Evolutionary conservation across 2,797 vertebrate genomes (phyloP).

Genomic region (Argentina silus): DNA sequence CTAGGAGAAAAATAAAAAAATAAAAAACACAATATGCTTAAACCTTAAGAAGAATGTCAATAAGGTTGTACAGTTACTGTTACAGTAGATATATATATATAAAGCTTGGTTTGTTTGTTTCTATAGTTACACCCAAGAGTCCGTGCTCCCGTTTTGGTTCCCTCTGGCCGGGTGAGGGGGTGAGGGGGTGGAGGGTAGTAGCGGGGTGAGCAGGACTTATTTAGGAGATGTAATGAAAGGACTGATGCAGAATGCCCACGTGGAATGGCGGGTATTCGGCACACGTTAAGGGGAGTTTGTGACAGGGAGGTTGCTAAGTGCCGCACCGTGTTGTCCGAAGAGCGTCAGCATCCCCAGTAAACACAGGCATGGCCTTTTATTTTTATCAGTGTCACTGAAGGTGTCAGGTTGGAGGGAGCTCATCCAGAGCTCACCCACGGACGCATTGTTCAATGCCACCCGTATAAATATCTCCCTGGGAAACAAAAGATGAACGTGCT

Average conservation of each 20-base stretch:
- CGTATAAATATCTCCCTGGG: constrained; percentile 23
- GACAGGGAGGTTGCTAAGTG: constrained; percentile 62
- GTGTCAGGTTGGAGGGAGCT: constrained; percentile 28
- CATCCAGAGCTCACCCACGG: not conserved
- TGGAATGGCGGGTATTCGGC: constrained; percentile 75
- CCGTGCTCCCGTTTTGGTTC: constrained; percentile 63
- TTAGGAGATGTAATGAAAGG: constrained; percentile 79
- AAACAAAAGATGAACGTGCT: constrained; percentile 8
- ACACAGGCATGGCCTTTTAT: constrained; percentile 45
- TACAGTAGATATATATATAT: constrained; percentile 67
- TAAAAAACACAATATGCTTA: constrained; percentile 3
- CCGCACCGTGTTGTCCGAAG: constrained; percentile 57
- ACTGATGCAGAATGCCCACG: constrained; percentile 69
- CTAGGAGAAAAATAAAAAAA: not conserved
- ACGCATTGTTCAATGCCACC: constrained; percentile 24
- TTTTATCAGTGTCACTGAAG: constrained; percentile 25
- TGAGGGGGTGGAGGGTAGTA: too few relatives aligned
- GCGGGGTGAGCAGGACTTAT: constrained; percentile 66
- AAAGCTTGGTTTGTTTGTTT: constrained; percentile 68
- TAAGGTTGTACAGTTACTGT: constrained; percentile 44
- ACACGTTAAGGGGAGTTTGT: constrained; percentile 51
- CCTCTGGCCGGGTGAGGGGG: constrained; percentile 60
- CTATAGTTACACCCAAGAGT: constrained; percentile 66
- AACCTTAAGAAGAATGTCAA: constrained; percentile 43
- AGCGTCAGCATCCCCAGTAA: constrained; percentile 54